Conservation (phyloP, 2,888 invertebrate genomes). For the Sinhomidia bicolor region DNA sequence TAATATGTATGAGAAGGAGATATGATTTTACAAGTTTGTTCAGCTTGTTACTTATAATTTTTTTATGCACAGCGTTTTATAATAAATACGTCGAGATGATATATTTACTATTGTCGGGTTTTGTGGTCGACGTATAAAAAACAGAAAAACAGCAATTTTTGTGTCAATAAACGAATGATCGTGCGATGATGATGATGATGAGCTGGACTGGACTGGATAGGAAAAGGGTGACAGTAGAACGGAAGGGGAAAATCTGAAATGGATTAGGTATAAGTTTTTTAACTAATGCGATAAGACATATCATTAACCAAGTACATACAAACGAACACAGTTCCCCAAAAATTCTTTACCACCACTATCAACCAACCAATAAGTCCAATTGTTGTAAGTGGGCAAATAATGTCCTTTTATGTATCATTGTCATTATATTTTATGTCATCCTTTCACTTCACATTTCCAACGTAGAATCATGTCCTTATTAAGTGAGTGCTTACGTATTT, state of each 20-base stretch:
- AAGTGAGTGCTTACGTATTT: neutral
- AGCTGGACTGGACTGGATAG: constrained; percentile 10
- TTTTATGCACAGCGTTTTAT: neutral
- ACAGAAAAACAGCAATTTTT: neutral
- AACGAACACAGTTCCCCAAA: neutral
- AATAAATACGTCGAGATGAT: no score
- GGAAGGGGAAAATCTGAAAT: constrained; percentile 17
- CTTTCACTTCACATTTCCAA: neutral
- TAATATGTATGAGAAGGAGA: neutral
- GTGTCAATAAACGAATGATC: constrained; percentile 10
- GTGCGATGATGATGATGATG: constrained; percentile 6
- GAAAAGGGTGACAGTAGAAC: neutral
- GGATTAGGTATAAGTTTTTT: constrained; percentile 30
- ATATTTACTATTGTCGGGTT: neutral
- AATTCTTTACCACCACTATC: neutral
- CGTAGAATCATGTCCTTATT: neutral
- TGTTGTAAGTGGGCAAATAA: constrained; percentile 39
- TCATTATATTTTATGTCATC: neutral
- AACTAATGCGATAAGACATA: constrained; percentile 32
- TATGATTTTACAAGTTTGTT: neutral
- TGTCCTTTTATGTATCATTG: neutral
- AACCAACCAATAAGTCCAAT: neutral
- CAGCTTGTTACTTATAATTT: neutral
- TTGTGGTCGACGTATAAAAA: neutral
- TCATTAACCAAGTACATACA: neutral